These are phyloP conservation scores for Poecilia velifera DNA, from an alignment of 2,797 vertebrate species.

Conservation along the genomic window DNA sequence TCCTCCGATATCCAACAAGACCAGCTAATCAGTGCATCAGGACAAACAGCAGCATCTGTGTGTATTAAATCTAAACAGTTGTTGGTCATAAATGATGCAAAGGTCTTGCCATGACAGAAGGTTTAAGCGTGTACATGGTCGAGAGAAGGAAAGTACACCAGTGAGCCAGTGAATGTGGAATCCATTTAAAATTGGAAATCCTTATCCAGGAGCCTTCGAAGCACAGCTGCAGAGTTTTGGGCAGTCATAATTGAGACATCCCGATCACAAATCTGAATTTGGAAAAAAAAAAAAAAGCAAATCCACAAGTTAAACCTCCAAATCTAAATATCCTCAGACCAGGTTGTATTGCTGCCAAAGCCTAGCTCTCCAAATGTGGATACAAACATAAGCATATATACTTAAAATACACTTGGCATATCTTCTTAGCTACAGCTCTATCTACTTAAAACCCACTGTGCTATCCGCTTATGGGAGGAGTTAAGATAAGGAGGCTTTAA, in stretches of 20 bases:
- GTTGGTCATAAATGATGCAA: slow-evolving; percentile 13
- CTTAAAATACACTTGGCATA: slow-evolving; percentile 31
- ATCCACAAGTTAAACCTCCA: slow-evolving; percentile 23
- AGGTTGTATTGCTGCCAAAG: slow-evolving; percentile 14
- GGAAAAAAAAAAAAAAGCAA: slow-evolving; percentile 7
- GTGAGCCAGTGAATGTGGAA: slow-evolving; percentile 23
- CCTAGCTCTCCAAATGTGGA: slow-evolving; percentile 20
- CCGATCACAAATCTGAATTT: neutral
- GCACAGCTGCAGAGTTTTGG: slow-evolving; percentile 2
- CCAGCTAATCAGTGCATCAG: slow-evolving; percentile 42
- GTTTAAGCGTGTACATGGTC: slow-evolving; percentile 16
- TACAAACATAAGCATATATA: slow-evolving; percentile 34
- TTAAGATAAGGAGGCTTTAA: slow-evolving; percentile 36
- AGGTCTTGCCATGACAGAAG: slow-evolving; percentile 14
- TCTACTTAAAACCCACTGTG: slow-evolving; percentile 43
- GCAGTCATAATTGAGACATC: slow-evolving; percentile 12
- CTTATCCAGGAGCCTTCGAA: slow-evolving; percentile 23
- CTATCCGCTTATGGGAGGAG: slow-evolving; percentile 36
- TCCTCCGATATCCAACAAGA: slow-evolving; percentile 38
- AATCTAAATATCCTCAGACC: slow-evolving; percentile 31
- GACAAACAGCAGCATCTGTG: slow-evolving; percentile 30
- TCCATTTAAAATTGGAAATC: slow-evolving; percentile 35
- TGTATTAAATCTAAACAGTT: slow-evolving; percentile 10
- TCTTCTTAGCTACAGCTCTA: slow-evolving; percentile 49
- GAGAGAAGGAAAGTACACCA: slow-evolving; percentile 1